Conservation (phyloP, 1,140 invertebrate species). For the Thaumetopoea pityocampa region DNA sequence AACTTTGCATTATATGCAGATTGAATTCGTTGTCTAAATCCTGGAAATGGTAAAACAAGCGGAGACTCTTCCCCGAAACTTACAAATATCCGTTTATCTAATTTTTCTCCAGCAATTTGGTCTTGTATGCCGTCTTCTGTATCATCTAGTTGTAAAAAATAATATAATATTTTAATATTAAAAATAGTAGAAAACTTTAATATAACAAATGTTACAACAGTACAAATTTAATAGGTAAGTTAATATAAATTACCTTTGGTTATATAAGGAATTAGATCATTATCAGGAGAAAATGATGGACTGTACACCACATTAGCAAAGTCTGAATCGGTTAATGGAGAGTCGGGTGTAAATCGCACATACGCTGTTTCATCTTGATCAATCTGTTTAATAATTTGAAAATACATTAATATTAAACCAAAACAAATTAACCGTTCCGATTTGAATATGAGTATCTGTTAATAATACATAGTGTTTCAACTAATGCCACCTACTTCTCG, state of each 20-base stretch:
- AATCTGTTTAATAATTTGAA: constrained; percentile 43
- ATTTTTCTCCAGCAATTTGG: constrained; percentile 55
- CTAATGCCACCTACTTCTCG: too few relatives aligned
- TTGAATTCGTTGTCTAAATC: constrained; percentile 61
- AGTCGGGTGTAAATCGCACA: constrained; percentile 86
- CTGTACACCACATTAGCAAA: constrained; percentile 88
- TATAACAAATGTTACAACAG: not conserved
- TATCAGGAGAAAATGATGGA: constrained; percentile 74
- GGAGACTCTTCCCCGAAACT: constrained; percentile 47
- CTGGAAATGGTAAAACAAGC: constrained; percentile 53
- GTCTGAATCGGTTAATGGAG: constrained; percentile 78
- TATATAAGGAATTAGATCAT: constrained; percentile 43
- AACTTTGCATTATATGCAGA: constrained; percentile 36
- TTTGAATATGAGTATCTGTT: not conserved
- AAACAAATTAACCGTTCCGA: not conserved
- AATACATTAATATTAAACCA: not conserved
- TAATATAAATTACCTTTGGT: constrained; percentile 54
- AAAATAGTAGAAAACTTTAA: not conserved
- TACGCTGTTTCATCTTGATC: constrained; percentile 83
- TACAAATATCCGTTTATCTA: constrained; percentile 55
- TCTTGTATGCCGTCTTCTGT: constrained; percentile 15
- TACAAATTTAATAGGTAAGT: not conserved
- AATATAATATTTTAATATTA: not conserved
- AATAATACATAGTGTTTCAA: too few relatives aligned
- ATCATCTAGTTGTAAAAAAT: constrained; percentile 5